A percentile compares a stretch with the other conserved stretches of the same genome.
These are phyloP conservation scores for Gadopsis bispinosus DNA, from an alignment of 2,797 vertebrate genomes.

Conservation along the genomic window DNA sequence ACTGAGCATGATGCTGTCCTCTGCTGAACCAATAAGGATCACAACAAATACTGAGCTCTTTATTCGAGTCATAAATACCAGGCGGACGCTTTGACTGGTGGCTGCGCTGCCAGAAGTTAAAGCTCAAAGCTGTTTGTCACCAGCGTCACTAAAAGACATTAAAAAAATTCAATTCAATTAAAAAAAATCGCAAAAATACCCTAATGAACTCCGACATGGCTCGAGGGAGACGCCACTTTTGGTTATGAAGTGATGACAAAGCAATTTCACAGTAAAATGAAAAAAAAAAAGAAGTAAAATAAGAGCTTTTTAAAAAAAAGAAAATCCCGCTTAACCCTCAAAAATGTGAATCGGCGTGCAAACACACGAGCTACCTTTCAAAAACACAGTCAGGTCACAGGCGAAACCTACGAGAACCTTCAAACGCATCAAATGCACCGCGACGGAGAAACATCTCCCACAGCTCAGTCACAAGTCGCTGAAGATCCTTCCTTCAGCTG, in stretches of 20 bases:
- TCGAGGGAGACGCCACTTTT: neutral
- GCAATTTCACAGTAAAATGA: neutral
- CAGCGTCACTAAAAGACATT: no score
- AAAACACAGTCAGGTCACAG: neutral
- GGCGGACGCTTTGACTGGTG: neutral
- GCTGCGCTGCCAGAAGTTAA: neutral
- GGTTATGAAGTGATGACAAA: neutral
- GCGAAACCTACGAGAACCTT: neutral
- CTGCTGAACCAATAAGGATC: neutral
- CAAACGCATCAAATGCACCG: neutral
- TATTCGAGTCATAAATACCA: conserved; percentile 42
- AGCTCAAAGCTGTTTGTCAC: neutral
- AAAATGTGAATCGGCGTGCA: neutral
- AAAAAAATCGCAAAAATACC: neutral
- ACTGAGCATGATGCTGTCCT: conserved; percentile 63
- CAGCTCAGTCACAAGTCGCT: neutral
- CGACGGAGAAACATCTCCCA: no score
- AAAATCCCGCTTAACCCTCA: neutral
- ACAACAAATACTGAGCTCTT: neutral
- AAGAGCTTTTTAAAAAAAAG: no score
- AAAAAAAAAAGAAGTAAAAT: no score
- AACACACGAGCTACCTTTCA: neutral
- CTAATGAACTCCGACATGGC: neutral
- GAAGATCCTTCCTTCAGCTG: no score
- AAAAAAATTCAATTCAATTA: no score